Base-by-base conservation (phyloP, 2,113 vertebrate genomes). In the Nothobranchius furzeri region DNA sequence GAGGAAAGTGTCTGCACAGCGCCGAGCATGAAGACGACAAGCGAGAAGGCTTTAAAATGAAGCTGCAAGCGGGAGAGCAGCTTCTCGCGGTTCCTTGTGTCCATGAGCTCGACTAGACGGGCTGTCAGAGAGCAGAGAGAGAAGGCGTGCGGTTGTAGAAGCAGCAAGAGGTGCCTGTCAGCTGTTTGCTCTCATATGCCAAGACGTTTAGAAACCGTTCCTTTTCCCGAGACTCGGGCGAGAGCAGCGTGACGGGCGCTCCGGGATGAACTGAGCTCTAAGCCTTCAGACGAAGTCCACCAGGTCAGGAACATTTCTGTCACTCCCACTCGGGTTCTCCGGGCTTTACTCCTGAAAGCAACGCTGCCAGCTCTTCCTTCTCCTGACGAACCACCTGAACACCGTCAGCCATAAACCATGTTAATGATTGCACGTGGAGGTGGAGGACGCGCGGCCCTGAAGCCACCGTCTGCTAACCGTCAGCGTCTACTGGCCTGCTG, bases 131-230 rank as follows among this genome's bases (percentile, higher is more conserved):
- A 13, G 1, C 7, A 12, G 30, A 9, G 55, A 46, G 15, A 24
- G 52, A 66, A 62, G 48, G 2, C 43, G 9, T 30, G 43, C 20
- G 13, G 45, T 2, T 20, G 61, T 46, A 47, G 70, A 69, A 62
- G 60, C 15, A 51, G 30, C 67, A 45, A 24, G 51, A 56, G 59
- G 3, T 12, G n/a, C n/a, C n/a, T 46, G 55, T 59, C 75, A 24
- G 12, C 15, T 47, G 64, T 64, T 71, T 57, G 17, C 25, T 15
- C 56, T 30, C 15, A 61, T 37, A 12, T 7, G 24, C 6, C 1
- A 45, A 60, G 42, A 49, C 55, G 2, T 46, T 53, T 9, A 40
- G 30, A 7, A 13, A 37, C 40, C 12, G 15, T 12, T 49, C 7
- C 15, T 17, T 49, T 20, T 7, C 5, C 47, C 56, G 8, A 25